Conservation (phyloP, 1,140 invertebrate genomes). For the Tetramorium parvispinum region DNA sequence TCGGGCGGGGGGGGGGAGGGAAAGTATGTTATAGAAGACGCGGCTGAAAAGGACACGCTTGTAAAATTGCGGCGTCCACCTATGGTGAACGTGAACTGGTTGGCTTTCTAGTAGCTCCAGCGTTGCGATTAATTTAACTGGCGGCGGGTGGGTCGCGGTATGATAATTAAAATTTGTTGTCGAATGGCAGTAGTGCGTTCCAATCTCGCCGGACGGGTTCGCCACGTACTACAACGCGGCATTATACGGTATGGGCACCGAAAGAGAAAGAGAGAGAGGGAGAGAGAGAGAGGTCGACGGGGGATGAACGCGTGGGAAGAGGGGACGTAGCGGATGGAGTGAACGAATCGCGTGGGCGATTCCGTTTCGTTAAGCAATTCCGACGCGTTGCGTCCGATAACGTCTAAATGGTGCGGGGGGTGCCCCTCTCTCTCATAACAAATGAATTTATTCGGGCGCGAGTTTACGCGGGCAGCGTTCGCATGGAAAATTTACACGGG, state of each 20-base stretch:
- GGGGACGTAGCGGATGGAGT: neutral
- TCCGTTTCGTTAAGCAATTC: slow-evolving; percentile 78
- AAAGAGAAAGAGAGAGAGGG: neutral
- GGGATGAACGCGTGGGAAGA: neutral
- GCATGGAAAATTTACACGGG: slow-evolving; percentile 72
- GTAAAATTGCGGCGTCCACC: neutral
- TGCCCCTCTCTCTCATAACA: slow-evolving; percentile 63
- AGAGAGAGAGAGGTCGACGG: neutral
- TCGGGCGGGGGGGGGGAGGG: no score
- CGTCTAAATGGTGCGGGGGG: slow-evolving; percentile 49
- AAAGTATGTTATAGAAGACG: neutral
- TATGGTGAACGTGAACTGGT: slow-evolving; percentile 17
- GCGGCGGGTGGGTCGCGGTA: slow-evolving; percentile 60
- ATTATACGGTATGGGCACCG: neutral
- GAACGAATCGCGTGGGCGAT: slow-evolving; percentile 55
- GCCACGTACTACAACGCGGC: neutral
- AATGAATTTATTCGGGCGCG: slow-evolving; percentile 74
- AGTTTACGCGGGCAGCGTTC: slow-evolving; percentile 67
- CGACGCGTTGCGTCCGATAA: slow-evolving; percentile 72
- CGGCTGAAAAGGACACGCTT: neutral
- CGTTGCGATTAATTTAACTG: slow-evolving; percentile 71
- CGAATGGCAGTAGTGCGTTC: slow-evolving; percentile 63
- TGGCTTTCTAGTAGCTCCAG: slow-evolving; percentile 48
- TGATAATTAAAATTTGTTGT: slow-evolving; percentile 79
- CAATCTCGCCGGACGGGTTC: slow-evolving; percentile 33